A percentile compares a stretch with the other conserved stretches of the same genome.
Evolutionary conservation across 53 echinoderm and acorn worm species (phyloP).

Genomic region (Crossaster papposus): DNA sequence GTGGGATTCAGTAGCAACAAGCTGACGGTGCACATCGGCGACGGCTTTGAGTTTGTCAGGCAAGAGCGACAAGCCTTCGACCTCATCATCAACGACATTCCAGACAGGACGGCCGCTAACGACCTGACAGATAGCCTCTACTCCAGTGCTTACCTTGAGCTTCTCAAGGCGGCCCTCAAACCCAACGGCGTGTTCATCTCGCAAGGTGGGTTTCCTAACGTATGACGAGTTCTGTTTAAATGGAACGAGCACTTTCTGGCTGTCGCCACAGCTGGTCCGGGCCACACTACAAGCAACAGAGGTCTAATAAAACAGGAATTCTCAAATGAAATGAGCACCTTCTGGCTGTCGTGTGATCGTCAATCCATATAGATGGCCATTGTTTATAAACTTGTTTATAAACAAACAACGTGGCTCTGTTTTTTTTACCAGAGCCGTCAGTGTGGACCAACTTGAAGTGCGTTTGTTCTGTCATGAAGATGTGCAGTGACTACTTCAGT

Average conservation of each 20-base stretch:
- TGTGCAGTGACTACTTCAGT: slow-evolving; percentile 36
- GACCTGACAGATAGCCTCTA: slow-evolving; percentile 84
- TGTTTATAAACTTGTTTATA: too few species aligned
- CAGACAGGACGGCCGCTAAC: slow-evolving; percentile 66
- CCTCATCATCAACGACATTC: slow-evolving; percentile 90
- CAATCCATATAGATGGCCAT: too few species aligned
- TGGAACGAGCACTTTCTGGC: not conserved
- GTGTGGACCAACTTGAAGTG: slow-evolving; percentile 15
- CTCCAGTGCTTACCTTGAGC: slow-evolving; percentile 70
- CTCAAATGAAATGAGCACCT: not conserved
- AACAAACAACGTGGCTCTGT: too few species aligned
- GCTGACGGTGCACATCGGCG: slow-evolving; percentile 76
- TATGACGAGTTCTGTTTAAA: not conserved
- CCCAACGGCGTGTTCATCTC: slow-evolving; percentile 81
- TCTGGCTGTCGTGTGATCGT: too few species aligned
- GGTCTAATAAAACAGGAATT: too few species aligned
- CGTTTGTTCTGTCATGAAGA: not conserved
- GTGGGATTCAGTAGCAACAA: slow-evolving; percentile 72
- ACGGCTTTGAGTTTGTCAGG: slow-evolving; percentile 88
- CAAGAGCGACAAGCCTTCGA: slow-evolving; percentile 73
- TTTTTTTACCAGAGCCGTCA: not conserved
- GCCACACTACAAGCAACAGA: too few species aligned
- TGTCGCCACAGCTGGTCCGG: too few species aligned
- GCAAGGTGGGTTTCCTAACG: slow-evolving; percentile 65
- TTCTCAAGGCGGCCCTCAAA: slow-evolving; percentile 78